These are phyloP conservation scores for Drepana falcataria DNA, from an alignment of 2,888 invertebrate genomes.

Conservation along the genomic window DNA sequence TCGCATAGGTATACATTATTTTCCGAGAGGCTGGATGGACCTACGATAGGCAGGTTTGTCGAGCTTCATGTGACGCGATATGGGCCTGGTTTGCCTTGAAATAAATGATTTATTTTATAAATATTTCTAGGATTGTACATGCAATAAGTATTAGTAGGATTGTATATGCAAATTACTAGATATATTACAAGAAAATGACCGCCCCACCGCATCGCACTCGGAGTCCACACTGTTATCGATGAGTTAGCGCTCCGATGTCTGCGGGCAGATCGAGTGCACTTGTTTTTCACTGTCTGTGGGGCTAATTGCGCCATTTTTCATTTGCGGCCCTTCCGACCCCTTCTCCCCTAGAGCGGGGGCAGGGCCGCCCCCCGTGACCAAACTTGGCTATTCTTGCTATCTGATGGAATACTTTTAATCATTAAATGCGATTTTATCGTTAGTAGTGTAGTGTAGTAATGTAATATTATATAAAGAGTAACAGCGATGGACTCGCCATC, in stretches of 20 bases:
- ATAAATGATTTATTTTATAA: too few species aligned
- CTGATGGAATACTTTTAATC: constrained; percentile 35
- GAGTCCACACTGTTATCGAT: constrained; percentile 39
- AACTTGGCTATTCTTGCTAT: constrained; percentile 37
- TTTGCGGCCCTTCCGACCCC: constrained; percentile 48
- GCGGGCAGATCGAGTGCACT: constrained; percentile 70
- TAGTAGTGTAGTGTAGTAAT: constrained; percentile 3
- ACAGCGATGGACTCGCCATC: too few species aligned
- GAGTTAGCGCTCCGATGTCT: constrained; percentile 37
- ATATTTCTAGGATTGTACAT: too few species aligned
- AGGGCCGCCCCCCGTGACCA: constrained; percentile 22
- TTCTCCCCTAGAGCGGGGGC: constrained; percentile 11
- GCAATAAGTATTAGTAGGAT: too few species aligned
- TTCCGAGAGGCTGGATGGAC: too few species aligned
- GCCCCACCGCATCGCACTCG: constrained; percentile 7
- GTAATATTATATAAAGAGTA: too few species aligned
- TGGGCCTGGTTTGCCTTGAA: too few species aligned
- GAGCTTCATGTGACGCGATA: too few species aligned
- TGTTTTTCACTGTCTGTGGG: constrained; percentile 76
- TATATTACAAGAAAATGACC: too few species aligned
- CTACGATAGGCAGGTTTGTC: too few species aligned
- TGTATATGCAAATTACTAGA: too few species aligned
- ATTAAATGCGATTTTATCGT: constrained; percentile 34
- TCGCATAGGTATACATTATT: too few species aligned
- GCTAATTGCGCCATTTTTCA: constrained; percentile 77